Evolutionary conservation across 2,113 vertebrate species (phyloP), one percentile per base, ranked within the genome.

Genomic region (Apaloderma vittatum): DNA sequence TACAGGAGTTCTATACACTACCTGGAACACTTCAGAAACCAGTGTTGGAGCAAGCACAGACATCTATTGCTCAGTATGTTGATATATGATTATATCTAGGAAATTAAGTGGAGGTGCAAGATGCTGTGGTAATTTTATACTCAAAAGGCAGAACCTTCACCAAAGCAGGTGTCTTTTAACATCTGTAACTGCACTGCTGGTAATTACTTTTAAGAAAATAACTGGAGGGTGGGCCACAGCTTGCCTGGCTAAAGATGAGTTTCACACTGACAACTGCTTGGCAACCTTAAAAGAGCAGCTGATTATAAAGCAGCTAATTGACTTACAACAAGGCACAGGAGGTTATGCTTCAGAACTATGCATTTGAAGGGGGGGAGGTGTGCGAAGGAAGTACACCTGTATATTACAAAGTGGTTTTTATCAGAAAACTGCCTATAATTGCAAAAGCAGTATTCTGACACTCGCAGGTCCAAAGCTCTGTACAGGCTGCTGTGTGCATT

Each of bases 261-360:
- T 72, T 70, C 85, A 93, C 87, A 67, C 82, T 82, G 90, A 90
- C 4, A 1, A 86, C 13, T 86, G 82, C 88, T 83, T 95, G 94
- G 90, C 96, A 96, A 93, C 96, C 71, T 83, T 90, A 66, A n/a
- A 92, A 46, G 32, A 54, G 74, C 51, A 80, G 67, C 70, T 51
- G 45, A 91, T 81, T 79, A 90, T 14, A 66, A 26, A 57, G 83
- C 76, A 86, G 13, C 46, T 94, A 80, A 88, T 15, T 58, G 43
- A 67, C 67, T 80, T 40, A 13, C 43, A 94, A 57, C 70, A 79
- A 92, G 55, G 36, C 88, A 86, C 32, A 76, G 74, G 59, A 93
- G 51, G 58, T 75, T 76, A 65, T 51, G 43, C 36, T 78, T 93
- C 70, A 75, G 43, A 95, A 93, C 78, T 51, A 23, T 0, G 3